Evolutionary conservation across 2,113 vertebrate species (phyloP).

Genomic region (Hiodon tergisus): DNA sequence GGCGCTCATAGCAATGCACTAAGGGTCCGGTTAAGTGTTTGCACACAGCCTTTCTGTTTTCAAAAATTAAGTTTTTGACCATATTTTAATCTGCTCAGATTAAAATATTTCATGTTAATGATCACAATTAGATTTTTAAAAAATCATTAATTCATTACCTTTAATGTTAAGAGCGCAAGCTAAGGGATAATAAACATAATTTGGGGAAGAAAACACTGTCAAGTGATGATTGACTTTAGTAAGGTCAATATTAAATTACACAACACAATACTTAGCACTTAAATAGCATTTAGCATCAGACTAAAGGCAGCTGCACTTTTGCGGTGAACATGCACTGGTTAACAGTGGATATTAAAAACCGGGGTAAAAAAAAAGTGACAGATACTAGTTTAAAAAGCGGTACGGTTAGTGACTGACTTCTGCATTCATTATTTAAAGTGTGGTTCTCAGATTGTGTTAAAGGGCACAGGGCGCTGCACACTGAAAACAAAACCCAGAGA

Average conservation of each 20-base stretch:
- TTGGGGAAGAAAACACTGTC: constrained; percentile 29
- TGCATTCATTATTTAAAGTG: not conserved
- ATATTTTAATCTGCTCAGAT: not conserved
- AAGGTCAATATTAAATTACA: not conserved
- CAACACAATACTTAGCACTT: not conserved
- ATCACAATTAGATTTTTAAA: constrained; percentile 2
- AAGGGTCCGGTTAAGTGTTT: not conserved
- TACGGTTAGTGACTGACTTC: too few relatives aligned
- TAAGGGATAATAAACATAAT: constrained; percentile 43
- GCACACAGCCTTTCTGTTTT: not conserved
- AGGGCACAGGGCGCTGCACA: not conserved
- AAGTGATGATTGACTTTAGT: not conserved
- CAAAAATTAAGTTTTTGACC: too few relatives aligned
- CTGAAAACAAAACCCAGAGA: not conserved
- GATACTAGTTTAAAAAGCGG: too few relatives aligned
- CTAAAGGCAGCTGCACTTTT: too few relatives aligned
- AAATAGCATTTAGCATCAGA: too few relatives aligned
- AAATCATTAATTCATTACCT: constrained; percentile 40
- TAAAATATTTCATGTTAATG: not conserved
- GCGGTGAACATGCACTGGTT: too few relatives aligned
- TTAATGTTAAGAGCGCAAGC: constrained; percentile 51
- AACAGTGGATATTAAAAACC: too few relatives aligned
- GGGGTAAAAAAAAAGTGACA: too few relatives aligned
- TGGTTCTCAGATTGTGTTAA: not conserved
- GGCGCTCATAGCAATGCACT: not conserved